Percentiles rank a stretch among this genome's conserved stretches.
Conservation (phyloP, 2,113 vertebrate genomes). For the Thermophis baileyi region DNA sequence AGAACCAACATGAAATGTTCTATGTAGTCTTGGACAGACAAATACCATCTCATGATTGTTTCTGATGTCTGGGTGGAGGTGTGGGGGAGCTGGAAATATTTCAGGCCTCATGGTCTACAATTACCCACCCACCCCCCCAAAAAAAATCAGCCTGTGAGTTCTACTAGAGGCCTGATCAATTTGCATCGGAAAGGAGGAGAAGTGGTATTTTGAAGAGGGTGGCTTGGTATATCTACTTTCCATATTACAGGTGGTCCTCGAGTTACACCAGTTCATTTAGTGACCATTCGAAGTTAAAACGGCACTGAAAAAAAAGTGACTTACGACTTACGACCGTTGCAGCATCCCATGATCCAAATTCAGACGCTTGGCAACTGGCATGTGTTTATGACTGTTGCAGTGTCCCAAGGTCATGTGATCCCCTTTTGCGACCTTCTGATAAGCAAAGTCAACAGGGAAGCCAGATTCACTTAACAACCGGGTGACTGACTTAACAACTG, state of each 20-base stretch:
- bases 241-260: not conserved
- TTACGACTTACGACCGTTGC: no score
- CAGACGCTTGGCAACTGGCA: no score
- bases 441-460: no score
- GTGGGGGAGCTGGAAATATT: not conserved
- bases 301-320: no score
- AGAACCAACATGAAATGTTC: not conserved
- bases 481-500: no score
- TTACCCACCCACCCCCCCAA: not conserved
- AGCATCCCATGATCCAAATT: no score
- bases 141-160: not conserved
- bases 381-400: no score
- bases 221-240: not conserved
- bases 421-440: no score
- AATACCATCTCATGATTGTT: not conserved
- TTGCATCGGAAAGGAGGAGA: not conserved
- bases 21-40: not conserved
- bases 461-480: no score
- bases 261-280: not conserved
- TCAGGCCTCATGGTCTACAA: not conserved
- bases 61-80: not conserved
- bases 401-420: no score
- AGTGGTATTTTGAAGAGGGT: not conserved
- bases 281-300: not conserved
- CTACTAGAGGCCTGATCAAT: not conserved